These are phyloP conservation scores for Orycteropus afer DNA, from an alignment of 2,113 vertebrate genomes.

Conservation along the genomic window DNA sequence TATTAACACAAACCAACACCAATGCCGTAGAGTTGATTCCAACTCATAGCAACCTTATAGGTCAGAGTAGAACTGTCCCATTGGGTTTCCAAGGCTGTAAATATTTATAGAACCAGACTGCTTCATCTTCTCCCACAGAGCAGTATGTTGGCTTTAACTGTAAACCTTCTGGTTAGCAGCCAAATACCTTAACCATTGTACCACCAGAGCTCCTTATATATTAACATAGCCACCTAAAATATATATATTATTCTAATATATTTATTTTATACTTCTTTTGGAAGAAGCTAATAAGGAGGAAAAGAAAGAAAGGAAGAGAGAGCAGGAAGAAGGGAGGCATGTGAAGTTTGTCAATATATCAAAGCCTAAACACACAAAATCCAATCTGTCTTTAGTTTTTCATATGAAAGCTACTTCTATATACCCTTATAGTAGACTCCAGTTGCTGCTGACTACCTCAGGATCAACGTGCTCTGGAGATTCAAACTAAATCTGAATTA, in stretches of 20 bases:
- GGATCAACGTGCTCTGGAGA: background rate
- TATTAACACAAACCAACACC: background rate
- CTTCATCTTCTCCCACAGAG: too few species aligned
- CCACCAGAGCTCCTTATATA: too few species aligned
- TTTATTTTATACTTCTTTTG: slow-evolving; percentile 28
- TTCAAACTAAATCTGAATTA: slow-evolving; percentile 42
- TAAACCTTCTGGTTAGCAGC: too few species aligned
- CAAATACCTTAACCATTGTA: too few species aligned
- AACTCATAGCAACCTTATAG: too few species aligned
- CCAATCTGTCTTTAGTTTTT: slow-evolving; percentile 11
- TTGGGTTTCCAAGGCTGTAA: too few species aligned
- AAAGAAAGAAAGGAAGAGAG: background rate
- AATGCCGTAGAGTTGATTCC: too few species aligned
- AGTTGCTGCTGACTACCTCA: background rate
- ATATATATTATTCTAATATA: background rate
- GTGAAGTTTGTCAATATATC: background rate
- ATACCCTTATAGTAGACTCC: background rate
- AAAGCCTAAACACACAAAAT: background rate
- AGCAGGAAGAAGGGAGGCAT: background rate
- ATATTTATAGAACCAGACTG: too few species aligned
- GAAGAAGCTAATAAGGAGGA: too few species aligned
- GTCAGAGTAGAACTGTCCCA: too few species aligned
- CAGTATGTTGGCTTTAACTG: too few species aligned
- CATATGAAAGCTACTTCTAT: background rate
- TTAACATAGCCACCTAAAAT: background rate